Evolutionary conservation across 2,113 vertebrate genomes (phyloP).

Genomic region (Neoarius graeffei): DNA sequence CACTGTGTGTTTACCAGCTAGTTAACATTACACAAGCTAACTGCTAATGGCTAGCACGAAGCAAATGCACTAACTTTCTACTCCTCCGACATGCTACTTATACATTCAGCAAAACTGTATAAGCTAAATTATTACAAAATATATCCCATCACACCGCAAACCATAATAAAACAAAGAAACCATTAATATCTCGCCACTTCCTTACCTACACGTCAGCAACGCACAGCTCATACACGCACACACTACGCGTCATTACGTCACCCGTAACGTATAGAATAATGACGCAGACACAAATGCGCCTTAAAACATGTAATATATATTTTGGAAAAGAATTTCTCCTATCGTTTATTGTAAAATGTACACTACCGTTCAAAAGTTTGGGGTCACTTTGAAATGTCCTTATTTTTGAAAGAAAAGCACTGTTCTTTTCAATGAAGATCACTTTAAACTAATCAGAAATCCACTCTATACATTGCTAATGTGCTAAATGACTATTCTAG

Average conservation of each 20-base stretch:
- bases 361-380: no score
- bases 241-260: slow-evolving; percentile 4
- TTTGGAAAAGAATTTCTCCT: not conserved
- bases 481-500: no score
- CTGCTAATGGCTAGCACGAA: not conserved
- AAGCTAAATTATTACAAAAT: not conserved
- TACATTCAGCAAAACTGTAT: not conserved
- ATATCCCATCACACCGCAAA: slow-evolving; percentile 14
- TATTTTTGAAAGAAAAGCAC: no score
- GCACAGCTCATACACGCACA: slow-evolving; percentile 38
- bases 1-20: not conserved
- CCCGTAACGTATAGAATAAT: slow-evolving; percentile 19
- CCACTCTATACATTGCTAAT: no score
- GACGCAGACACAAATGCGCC: not conserved
- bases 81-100: not conserved
- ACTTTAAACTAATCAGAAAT: no score
- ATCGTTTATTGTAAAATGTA: not conserved
- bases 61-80: not conserved
- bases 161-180: not conserved
- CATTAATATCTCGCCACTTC: slow-evolving; percentile 45
- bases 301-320: not conserved
- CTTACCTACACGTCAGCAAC: slow-evolving; percentile 74
- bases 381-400: no score
- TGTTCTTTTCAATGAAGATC: no score
- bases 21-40: not conserved